A percentile compares a stretch with the other conserved stretches of the same genome.
phyloP scores from a whole-genome alignment of 2,797 vertebrate genomes.

The Ctenochaetus hawaiiensis region DNA sequence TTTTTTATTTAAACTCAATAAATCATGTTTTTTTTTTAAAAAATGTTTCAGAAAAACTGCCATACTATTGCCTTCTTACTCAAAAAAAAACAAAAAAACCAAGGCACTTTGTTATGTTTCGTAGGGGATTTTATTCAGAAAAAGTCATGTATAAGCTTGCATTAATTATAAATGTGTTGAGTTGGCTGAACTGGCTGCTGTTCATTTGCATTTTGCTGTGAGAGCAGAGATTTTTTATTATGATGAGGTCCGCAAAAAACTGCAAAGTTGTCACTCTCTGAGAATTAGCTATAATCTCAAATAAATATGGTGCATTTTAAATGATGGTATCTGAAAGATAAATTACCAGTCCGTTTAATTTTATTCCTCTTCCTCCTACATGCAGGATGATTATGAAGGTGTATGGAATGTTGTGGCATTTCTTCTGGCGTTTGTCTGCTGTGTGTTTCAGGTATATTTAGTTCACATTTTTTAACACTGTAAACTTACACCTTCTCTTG shows the following conservation, averaged over 20 bases:
- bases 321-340: not conserved
- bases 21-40: not conserved
- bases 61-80: not conserved
- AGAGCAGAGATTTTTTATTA: conserved; percentile 16
- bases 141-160: conserved; percentile 3
- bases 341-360: not conserved
- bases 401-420: conserved; percentile 92
- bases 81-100: not conserved
- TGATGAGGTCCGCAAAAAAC: conserved; percentile 10
- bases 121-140: conserved; percentile 14
- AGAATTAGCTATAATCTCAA: not conserved
- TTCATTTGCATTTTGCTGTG: conserved; percentile 32
- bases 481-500: not conserved
- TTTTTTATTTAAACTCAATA: not conserved
- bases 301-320: not conserved
- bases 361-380: conserved; percentile 31
- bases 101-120: not conserved
- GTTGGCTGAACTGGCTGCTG: conserved; percentile 2
- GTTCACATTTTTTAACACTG: not conserved
- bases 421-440: conserved; percentile 91
- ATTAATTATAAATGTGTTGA: conserved; percentile 13
- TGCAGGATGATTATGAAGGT: conserved; percentile 91
- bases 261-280: not conserved
- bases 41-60: not conserved
- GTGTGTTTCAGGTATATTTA: conserved; percentile 90